Evolutionary conservation across 2,888 invertebrate genomes (phyloP).

Genomic region (Xanthia icteritia): DNA sequence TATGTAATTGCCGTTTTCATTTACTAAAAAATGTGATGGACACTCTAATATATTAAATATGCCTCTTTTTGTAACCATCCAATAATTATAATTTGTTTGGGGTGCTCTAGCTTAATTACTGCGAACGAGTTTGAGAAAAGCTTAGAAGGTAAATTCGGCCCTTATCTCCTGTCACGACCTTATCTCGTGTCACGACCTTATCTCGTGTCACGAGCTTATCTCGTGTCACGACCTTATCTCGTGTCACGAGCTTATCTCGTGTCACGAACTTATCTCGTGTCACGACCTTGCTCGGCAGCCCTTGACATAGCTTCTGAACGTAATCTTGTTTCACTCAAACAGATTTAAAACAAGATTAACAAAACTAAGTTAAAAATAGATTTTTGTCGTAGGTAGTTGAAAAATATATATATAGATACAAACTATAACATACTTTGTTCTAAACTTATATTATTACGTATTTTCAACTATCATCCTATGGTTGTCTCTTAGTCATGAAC

Average conservation of each 20-base stretch:
- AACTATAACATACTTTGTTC: no score
- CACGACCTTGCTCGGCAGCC: neutral
- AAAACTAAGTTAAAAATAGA: neutral
- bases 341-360: neutral
- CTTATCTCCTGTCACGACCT: no score
- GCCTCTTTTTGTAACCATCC: no score
- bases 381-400: neutral
- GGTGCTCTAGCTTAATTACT: no score
- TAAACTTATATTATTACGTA: neutral
- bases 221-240: neutral
- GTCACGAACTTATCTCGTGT: neutral
- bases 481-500: no score
- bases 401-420: no score
- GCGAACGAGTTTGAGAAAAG: no score
- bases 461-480: neutral
- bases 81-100: no score
- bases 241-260: neutral
- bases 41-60: no score
- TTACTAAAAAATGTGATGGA: no score
- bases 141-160: neutral
- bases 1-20: no score
- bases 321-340: neutral
- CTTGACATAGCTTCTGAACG: neutral
- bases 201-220: neutral
- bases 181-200: neutral